Evolutionary conservation across 2,113 vertebrate genomes (phyloP).

Genomic region (Albula goreensis): DNA sequence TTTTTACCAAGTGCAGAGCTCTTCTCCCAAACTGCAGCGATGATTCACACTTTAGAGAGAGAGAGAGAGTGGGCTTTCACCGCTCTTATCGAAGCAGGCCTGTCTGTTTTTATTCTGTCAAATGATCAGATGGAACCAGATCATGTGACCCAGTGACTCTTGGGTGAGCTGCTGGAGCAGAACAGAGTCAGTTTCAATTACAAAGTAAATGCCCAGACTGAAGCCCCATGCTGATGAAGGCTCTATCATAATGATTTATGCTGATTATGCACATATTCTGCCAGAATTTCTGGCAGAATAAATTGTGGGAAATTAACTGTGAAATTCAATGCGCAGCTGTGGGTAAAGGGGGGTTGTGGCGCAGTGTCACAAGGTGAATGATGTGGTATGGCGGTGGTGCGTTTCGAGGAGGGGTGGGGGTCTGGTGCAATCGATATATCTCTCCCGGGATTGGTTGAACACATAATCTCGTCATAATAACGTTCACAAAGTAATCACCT

Average conservation of each 20-base stretch:
- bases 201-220: constrained; percentile 91
- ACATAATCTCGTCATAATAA: no score
- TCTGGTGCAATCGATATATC: no score
- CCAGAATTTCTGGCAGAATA: constrained; percentile 98
- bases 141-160: constrained; percentile 49
- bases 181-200: constrained; percentile 99
- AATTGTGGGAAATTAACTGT: constrained; percentile 99
- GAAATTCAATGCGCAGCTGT: constrained; percentile 85
- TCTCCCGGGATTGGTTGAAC: no score
- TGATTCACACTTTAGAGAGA: no score
- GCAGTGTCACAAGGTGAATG: constrained; percentile 80
- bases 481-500: no score
- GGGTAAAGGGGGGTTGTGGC: constrained; percentile 86
- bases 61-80: no score
- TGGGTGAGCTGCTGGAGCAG: constrained; percentile 66
- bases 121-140: constrained; percentile 75
- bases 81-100: constrained; percentile 24
- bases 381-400: no score
- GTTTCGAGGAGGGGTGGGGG: no score
- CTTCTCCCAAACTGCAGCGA: constrained; percentile 16
- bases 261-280: constrained; percentile 99
- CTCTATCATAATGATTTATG: constrained; percentile 99
- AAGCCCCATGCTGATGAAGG: constrained; percentile 92
- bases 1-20: constrained; percentile 3
- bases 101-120: constrained; percentile 68